These are phyloP conservation scores for Melikaiella ostensackeni DNA, from an alignment of 2,888 invertebrate genomes.

Conservation along the genomic window DNA sequence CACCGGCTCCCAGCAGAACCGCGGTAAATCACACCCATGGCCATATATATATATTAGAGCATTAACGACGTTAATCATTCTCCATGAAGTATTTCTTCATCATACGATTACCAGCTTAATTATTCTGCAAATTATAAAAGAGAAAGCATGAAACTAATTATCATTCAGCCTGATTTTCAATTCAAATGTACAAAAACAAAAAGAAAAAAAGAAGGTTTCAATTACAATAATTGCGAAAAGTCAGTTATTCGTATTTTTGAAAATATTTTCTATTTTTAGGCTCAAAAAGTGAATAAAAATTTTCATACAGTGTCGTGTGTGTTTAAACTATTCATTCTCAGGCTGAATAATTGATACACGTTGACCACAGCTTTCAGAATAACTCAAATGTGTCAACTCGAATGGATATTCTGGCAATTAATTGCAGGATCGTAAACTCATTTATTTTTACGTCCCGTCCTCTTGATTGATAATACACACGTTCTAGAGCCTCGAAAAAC, in stretches of 20 bases:
- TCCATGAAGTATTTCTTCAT: neutral
- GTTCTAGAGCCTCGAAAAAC: neutral
- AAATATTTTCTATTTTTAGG: neutral
- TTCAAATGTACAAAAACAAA: neutral
- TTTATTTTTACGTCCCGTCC: too few relatives aligned
- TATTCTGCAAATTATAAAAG: too few relatives aligned
- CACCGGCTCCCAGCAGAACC: too few relatives aligned
- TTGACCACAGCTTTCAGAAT: neutral
- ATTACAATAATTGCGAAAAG: neutral
- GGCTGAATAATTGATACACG: neutral
- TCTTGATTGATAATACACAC: neutral
- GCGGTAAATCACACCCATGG: too few relatives aligned
- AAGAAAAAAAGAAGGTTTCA: neutral
- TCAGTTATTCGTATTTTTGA: neutral
- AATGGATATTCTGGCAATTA: neutral
- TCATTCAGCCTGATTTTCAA: neutral
- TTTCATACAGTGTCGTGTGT: neutral
- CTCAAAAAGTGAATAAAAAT: neutral
- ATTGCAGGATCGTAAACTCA: neutral
- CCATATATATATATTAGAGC: too few relatives aligned
- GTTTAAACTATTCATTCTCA: neutral
- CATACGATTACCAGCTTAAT: neutral
- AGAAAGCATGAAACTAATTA: neutral
- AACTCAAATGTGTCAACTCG: constrained; percentile 9
- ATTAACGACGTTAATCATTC: neutral